phyloP scores from a whole-genome alignment of 1,140 invertebrate genomes.

The Aphaenogaster ashmeadi region DNA sequence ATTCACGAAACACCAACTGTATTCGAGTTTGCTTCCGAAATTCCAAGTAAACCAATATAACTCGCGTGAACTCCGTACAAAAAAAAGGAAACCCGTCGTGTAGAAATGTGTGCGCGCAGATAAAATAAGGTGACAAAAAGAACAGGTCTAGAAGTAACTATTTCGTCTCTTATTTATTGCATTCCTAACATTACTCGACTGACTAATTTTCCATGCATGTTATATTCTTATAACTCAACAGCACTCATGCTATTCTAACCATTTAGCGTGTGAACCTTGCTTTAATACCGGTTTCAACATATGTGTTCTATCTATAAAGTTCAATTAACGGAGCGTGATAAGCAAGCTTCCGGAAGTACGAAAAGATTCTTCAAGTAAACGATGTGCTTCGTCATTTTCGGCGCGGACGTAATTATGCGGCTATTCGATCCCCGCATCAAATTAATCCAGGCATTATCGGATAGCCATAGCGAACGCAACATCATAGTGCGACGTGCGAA shows the following conservation, averaged over 20 bases:
- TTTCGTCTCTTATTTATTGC: conserved; percentile 30
- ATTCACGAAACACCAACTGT: conserved; percentile 72
- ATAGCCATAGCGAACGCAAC: conserved; percentile 27
- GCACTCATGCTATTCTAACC: not conserved
- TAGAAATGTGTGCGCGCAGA: conserved; percentile 1
- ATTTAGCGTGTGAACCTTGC: not conserved
- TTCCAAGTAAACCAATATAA: conserved; percentile 67
- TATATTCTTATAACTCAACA: not conserved
- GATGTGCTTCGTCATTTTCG: conserved; percentile 1
- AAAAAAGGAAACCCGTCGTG: not conserved
- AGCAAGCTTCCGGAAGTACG: not conserved
- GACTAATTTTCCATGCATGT: not conserved
- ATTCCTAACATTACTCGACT: conserved; percentile 17
- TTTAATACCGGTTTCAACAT: conserved; percentile 4
- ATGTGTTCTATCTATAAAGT: conserved; percentile 3
- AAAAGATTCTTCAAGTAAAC: conserved; percentile 8
- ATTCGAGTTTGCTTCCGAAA: conserved; percentile 73
- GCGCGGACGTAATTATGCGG: conserved; percentile 2
- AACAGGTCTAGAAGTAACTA: not conserved
- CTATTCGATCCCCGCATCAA: conserved; percentile 50
- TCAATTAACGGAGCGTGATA: not conserved
- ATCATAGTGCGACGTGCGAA: conserved; percentile 29
- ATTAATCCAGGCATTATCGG: conserved; percentile 53
- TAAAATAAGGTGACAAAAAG: conserved; percentile 19
- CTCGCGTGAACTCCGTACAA: not conserved